Evolutionary conservation across 2,888 invertebrate genomes (phyloP).

Genomic region (Oligia latruncula): DNA sequence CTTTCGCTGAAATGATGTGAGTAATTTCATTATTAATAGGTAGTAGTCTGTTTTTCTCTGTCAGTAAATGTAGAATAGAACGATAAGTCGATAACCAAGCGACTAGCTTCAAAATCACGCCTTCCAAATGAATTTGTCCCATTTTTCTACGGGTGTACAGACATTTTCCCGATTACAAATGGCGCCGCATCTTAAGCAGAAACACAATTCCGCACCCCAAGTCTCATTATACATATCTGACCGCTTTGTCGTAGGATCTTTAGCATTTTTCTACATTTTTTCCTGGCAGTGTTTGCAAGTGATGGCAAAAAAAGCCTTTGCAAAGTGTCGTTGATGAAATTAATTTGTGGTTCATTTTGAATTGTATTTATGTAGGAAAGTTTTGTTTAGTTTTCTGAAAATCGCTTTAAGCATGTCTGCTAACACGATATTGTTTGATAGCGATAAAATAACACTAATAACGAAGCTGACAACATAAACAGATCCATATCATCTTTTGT

Average conservation of each 20-base stretch:
- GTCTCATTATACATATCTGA: constrained; percentile 41
- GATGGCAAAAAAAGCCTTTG: constrained; percentile 12
- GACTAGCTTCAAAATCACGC: background rate
- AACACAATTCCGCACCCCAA: constrained; percentile 30
- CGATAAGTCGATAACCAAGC: background rate
- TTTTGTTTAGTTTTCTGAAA: background rate
- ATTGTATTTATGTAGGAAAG: background rate
- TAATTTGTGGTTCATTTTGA: background rate
- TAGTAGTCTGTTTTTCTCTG: background rate
- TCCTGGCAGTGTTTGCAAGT: constrained; percentile 17
- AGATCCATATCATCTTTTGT: constrained; percentile 7
- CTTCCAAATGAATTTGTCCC: background rate
- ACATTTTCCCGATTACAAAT: constrained; percentile 37
- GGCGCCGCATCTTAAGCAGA: constrained; percentile 17
- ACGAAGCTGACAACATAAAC: background rate
- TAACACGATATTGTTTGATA: background rate
- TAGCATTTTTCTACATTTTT: background rate
- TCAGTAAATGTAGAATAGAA: background rate
- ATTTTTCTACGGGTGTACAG: background rate
- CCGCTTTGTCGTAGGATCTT: constrained; percentile 35
- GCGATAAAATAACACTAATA: background rate
- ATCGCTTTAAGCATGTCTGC: background rate
- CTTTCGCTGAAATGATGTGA: background rate
- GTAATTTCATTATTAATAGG: background rate
- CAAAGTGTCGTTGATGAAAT: background rate